Evolutionary conservation across 2,797 vertebrate genomes (phyloP).

Genomic region (Clangula hyemalis): DNA sequence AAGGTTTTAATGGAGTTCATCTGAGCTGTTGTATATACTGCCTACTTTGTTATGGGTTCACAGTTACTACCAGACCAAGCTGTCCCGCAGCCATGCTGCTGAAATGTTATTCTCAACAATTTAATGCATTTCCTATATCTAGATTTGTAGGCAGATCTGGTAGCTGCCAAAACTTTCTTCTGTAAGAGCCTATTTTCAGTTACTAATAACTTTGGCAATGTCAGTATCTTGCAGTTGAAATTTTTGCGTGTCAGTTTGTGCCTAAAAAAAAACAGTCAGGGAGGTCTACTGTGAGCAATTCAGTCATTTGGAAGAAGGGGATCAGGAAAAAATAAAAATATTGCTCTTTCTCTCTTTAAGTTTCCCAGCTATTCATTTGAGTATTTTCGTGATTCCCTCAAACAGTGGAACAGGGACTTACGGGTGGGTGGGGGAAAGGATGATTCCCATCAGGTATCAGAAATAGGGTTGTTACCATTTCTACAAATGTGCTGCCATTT

Average conservation of each 20-base stretch:
- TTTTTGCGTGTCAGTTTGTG: not conserved
- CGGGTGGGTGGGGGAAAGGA: not conserved
- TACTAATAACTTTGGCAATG: not conserved
- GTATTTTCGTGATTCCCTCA: not conserved
- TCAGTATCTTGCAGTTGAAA: not conserved
- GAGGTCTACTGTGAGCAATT: not conserved
- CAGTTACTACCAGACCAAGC: not conserved
- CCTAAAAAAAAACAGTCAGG: not conserved
- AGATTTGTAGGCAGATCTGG: not conserved
- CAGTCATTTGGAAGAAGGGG: not conserved
- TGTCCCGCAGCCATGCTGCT: not conserved
- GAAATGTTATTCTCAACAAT: not conserved
- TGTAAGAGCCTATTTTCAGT: not conserved
- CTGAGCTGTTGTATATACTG: not conserved
- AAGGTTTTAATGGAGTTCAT: constrained; percentile 11
- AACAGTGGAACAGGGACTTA: not conserved
- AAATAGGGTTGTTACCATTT: not conserved
- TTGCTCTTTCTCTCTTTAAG: not conserved
- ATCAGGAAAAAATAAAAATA: not conserved
- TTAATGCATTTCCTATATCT: not conserved
- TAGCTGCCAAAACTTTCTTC: not conserved
- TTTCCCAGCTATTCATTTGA: not conserved
- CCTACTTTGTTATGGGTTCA: not conserved
- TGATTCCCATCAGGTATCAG: not conserved
- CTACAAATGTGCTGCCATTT: not conserved